Evolutionary conservation across 1,140 invertebrate species (phyloP).

Genomic region (Sycophila sp.): DNA sequence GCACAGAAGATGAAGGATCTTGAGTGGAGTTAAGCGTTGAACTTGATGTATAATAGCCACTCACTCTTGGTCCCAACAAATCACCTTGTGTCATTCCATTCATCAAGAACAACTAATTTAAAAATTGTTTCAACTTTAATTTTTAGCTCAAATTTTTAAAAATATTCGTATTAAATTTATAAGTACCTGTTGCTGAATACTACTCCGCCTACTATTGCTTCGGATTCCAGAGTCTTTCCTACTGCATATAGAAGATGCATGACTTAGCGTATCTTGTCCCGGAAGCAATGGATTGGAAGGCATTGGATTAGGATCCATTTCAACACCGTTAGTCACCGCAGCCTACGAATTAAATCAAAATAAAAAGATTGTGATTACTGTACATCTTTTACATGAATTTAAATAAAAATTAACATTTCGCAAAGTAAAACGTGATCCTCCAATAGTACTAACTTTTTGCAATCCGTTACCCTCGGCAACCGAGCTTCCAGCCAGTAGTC

Average conservation of each 20-base stretch:
- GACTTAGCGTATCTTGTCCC: constrained; percentile 74
- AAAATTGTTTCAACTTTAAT: constrained; percentile 33
- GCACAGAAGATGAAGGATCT: constrained; percentile 60
- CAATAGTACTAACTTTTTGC: constrained; percentile 2
- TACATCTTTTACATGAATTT: background rate
- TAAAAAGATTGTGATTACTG: too few relatives aligned
- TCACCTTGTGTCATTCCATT: constrained; percentile 79
- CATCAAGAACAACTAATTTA: constrained; percentile 72
- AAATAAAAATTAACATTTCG: background rate
- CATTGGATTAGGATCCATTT: constrained; percentile 63
- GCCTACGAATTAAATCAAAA: too few relatives aligned
- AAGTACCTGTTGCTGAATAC: constrained; percentile 82
- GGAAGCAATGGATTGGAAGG: constrained; percentile 62
- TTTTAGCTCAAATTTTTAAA: background rate
- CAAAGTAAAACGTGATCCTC: background rate
- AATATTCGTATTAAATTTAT: too few relatives aligned
- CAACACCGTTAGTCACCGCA: constrained; percentile 52
- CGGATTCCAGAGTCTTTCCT: constrained; percentile 88
- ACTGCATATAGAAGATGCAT: constrained; percentile 80
- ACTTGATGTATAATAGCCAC: constrained; percentile 87
- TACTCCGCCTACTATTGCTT: constrained; percentile 84
- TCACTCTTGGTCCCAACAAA: constrained; percentile 81
- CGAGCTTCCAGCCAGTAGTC: background rate
- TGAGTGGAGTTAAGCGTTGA: constrained; percentile 70
- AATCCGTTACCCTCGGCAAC: constrained; percentile 12